phyloP scores from a whole-genome alignment of 1,140 invertebrate species.

The Vanessa atalanta region DNA sequence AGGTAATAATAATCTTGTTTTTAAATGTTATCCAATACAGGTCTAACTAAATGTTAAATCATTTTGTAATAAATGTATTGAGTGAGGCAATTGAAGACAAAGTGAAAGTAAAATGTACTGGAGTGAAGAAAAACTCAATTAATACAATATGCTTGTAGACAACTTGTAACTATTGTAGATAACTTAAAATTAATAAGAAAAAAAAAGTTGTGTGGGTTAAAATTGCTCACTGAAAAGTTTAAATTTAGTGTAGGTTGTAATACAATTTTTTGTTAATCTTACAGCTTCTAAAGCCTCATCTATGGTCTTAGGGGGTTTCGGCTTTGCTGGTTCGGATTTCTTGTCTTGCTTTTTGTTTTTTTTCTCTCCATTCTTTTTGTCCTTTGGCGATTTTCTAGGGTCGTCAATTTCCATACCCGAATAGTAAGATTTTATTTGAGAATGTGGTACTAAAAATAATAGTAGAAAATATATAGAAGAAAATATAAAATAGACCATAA shows the following conservation, averaged over 20 bases:
- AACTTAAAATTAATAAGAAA: no score
- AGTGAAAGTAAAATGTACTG: not conserved
- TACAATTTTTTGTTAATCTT: constrained; percentile 45
- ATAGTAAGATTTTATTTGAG: constrained; percentile 69
- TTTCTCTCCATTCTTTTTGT: constrained; percentile 75
- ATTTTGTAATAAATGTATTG: not conserved
- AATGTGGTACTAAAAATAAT: constrained; percentile 55
- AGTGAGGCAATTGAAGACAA: not conserved
- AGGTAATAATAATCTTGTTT: no score
- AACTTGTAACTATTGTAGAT: no score
- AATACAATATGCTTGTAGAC: no score
- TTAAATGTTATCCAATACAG: no score
- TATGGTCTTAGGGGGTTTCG: constrained; percentile 84
- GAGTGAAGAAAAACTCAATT: not conserved
- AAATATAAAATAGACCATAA: constrained; percentile 25
- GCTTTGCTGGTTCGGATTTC: constrained; percentile 77
- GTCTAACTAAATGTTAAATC: no score
- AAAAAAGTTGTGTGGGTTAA: no score
- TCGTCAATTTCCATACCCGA: constrained; percentile 75
- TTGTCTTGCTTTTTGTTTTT: constrained; percentile 79
- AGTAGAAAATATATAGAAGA: not conserved
- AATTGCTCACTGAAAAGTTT: no score
- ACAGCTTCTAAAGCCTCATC: constrained; percentile 85
- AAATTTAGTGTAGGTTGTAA: not conserved
- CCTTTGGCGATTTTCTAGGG: constrained; percentile 70